These are phyloP conservation scores for Kradibia gibbosae DNA, from an alignment of 1,140 invertebrate species.

Conservation along the genomic window DNA sequence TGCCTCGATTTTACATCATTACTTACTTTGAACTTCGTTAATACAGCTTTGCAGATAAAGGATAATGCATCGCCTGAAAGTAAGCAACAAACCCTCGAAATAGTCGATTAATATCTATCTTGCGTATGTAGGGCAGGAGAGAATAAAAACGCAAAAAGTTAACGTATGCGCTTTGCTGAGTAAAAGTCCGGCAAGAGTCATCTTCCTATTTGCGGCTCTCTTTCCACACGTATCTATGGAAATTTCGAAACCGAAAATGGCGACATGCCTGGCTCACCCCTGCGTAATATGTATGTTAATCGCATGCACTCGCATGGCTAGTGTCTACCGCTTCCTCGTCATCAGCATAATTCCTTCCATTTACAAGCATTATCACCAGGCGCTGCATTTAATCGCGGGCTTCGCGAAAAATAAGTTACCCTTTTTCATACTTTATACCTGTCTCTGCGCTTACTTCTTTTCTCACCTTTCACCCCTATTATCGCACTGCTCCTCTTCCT, in stretches of 20 bases:
- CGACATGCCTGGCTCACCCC: slow-evolving; percentile 46
- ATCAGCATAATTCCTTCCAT: slow-evolving; percentile 71
- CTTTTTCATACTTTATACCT: slow-evolving; percentile 1
- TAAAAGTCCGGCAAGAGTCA: not conserved
- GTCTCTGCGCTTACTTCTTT: not conserved
- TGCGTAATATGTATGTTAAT: slow-evolving; percentile 70
- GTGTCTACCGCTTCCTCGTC: slow-evolving; percentile 57
- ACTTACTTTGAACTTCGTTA: too few species aligned
- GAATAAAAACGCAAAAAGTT: not conserved
- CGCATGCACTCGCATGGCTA: slow-evolving; percentile 57
- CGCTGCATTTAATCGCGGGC: slow-evolving; percentile 67
- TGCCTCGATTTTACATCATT: too few species aligned
- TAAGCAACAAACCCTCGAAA: too few species aligned
- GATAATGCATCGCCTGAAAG: too few species aligned
- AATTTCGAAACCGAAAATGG: slow-evolving; percentile 62
- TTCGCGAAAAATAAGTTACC: slow-evolving; percentile 29
- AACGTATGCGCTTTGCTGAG: not conserved
- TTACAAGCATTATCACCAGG: slow-evolving; percentile 70
- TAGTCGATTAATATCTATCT: too few species aligned
- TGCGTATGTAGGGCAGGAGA: not conserved
- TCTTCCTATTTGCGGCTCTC: slow-evolving; percentile 2
- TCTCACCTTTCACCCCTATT: not conserved
- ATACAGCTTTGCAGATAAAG: too few species aligned
- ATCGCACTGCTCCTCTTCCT: too few species aligned
- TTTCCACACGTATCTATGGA: slow-evolving; percentile 65